A percentile compares a stretch with the other conserved stretches of the same genome.
Evolutionary conservation across 2,888 invertebrate species (phyloP).

Genomic region (Agapostemon virescens): DNA sequence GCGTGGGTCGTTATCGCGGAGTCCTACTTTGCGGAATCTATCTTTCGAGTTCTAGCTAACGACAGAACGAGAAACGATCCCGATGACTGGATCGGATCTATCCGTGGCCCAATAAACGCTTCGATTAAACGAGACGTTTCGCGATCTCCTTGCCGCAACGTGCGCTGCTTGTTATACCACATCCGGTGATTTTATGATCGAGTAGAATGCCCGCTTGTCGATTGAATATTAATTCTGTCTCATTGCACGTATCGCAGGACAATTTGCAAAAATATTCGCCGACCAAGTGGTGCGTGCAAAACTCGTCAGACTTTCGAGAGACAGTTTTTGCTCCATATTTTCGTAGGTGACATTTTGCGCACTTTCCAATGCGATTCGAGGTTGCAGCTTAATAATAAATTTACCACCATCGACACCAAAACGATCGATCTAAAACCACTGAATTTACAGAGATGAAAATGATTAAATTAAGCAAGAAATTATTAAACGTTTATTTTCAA

Average conservation of each 20-base stretch:
- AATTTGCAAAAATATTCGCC: neutral
- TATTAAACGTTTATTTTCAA: too few relatives aligned
- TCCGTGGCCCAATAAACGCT: conserved; percentile 16
- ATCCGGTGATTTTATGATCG: neutral
- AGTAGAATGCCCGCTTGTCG: neutral
- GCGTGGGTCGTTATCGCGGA: conserved; percentile 44
- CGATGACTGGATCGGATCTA: conserved; percentile 25
- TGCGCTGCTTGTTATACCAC: neutral
- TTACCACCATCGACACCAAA: too few relatives aligned
- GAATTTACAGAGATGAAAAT: too few relatives aligned
- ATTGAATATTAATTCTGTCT: neutral
- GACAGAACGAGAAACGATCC: conserved; percentile 15
- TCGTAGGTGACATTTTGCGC: neutral
- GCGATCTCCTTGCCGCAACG: neutral
- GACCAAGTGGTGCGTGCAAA: neutral
- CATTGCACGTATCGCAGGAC: neutral
- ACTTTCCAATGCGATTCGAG: neutral
- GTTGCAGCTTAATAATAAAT: neutral
- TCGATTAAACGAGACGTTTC: conserved; percentile 18
- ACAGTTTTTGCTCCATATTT: neutral
- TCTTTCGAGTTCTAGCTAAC: conserved; percentile 19
- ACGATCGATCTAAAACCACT: too few relatives aligned
- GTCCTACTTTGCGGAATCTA: conserved; percentile 33
- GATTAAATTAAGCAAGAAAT: too few relatives aligned
- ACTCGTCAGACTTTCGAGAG: neutral